Evolutionary conservation across 2,797 vertebrate genomes (phyloP), one percentile per base, ranked within the genome.

Genomic region (Phoebastria nigripes): DNA sequence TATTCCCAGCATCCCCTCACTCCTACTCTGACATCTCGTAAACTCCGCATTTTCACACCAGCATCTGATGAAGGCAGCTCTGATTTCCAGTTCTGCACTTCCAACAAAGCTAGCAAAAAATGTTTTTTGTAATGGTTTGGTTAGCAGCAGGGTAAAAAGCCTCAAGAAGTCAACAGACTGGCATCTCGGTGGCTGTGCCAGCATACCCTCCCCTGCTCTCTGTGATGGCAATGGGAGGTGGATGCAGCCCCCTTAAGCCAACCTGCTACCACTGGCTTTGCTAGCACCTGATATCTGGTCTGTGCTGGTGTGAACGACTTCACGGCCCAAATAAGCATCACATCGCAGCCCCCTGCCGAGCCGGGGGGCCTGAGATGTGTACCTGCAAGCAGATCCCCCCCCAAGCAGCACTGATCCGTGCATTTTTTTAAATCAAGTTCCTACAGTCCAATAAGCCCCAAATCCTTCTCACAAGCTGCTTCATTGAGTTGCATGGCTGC

Each of bases 201-300:
- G 39, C 0, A 0, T 31, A 17, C 9, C 24, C 15, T 5, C 8
- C 28, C 15, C 33, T 1, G 1, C 39, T 51, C 46, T 72, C 54
- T 0, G 1, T 26, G 46, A 17, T 2, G 37, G 42, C 0, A 1
- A 5, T 2, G 12, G 24, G 72, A 77, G 42, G 37, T 9, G 54
- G 54, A 42, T 1, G 7, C 41, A 46, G 35, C 29, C 18, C 25
- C 35, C 29, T 33, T 33, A 67, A 9, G 14, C 6, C 22, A 29
- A 6, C 21, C 41, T 26, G 35, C 58, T 67, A 9, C 39, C 11
- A 3, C 31, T 49, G 42, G 39, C 47, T 83, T 44, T 55, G 42
- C 67, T 33, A 15, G 12, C 12, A 33, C 25, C 58, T 16, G 17
- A 0, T 8, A 3, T 6, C 42, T 35, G 52, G 18, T 67, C 26